Evolutionary conservation across 2,888 invertebrate species (phyloP), one percentile per base, ranked within the genome.

Genomic region (Drosophila meridiana): DNA sequence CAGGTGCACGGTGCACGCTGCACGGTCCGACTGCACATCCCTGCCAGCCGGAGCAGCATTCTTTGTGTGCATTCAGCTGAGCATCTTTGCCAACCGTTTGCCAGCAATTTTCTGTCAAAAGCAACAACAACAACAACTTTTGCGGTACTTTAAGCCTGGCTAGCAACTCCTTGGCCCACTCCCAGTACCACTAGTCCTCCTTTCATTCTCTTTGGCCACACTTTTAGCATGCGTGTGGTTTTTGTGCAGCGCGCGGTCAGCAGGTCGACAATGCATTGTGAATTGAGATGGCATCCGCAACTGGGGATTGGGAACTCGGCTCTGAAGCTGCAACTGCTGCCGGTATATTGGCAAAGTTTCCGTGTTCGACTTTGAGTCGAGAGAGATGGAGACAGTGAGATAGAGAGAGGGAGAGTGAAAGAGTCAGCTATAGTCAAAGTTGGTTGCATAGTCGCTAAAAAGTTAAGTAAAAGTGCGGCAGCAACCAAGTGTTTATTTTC

Each of bases 171-270:
- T 32, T 8, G 30, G 6, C 45, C 20, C 42, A n/a, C n/a, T 14
- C 2, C 14, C 40, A 42, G 30, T 1, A 1, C 20, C 20, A 20
- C 63, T 52, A 40, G 28, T 13, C 13, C 45, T 14, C 9, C 69
- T 53, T 52, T 26, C 57, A 55, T 56, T 58, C 69, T 70, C 67
- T 34, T 34, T 67, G 69, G 79, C 83, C 83, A 80, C 83, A 82
- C 80, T 84, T 84, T 85, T 82, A 82, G 83, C 85, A 84, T 84
- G 85, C 83, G 80, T 85, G 83, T 61, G 81, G 82, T 78, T 82
- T 74, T 67, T 62, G 69, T 58, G 43, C 68, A 64, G 64, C 72
- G 72, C 75, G 72, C 75, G 85, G 83, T 85, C 83, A 83, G 72
- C 85, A 79, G 83, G 79, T 83, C 76, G 76, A 76, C 80, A 71